These are phyloP conservation scores for Aelia acuminata DNA, from an alignment of 2,888 invertebrate species.

Conservation along the genomic window DNA sequence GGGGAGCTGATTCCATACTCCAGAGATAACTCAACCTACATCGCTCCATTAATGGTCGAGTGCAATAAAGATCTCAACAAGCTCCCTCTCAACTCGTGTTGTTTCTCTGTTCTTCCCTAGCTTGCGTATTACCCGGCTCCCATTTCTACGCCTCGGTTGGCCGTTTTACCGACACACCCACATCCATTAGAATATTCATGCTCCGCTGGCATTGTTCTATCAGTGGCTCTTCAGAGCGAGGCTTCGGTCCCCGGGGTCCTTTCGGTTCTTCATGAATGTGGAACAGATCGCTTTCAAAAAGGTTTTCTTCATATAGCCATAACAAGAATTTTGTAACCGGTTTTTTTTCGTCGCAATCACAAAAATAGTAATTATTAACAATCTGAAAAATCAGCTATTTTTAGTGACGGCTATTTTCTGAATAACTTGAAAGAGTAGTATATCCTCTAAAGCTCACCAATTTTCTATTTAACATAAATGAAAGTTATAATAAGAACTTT, in stretches of 20 bases:
- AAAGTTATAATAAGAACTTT: too few species aligned
- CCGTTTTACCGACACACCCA: conserved; percentile 5
- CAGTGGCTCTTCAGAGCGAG: neutral
- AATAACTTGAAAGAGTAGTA: too few species aligned
- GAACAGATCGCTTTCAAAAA: neutral
- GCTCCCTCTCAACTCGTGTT: neutral
- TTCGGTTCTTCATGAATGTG: neutral
- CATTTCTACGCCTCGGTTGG: neutral
- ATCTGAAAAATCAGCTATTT: too few species aligned
- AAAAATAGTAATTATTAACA: too few species aligned
- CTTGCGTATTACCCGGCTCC: neutral
- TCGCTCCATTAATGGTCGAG: neutral
- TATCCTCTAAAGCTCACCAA: too few species aligned
- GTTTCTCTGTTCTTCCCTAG: neutral
- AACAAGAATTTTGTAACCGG: too few species aligned
- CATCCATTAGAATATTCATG: conserved; percentile 19
- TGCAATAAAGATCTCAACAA: conserved; percentile 21
- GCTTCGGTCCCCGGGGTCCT: neutral
- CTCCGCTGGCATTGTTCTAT: conserved; percentile 7
- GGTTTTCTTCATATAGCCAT: neutral
- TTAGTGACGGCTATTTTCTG: too few species aligned
- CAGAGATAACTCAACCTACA: neutral
- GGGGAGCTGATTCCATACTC: neutral
- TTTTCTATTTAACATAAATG: too few species aligned
- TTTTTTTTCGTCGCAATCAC: too few species aligned